These are phyloP conservation scores for Drosophila ambigua DNA, from an alignment of 1,140 invertebrate species.

Conservation along the genomic window DNA sequence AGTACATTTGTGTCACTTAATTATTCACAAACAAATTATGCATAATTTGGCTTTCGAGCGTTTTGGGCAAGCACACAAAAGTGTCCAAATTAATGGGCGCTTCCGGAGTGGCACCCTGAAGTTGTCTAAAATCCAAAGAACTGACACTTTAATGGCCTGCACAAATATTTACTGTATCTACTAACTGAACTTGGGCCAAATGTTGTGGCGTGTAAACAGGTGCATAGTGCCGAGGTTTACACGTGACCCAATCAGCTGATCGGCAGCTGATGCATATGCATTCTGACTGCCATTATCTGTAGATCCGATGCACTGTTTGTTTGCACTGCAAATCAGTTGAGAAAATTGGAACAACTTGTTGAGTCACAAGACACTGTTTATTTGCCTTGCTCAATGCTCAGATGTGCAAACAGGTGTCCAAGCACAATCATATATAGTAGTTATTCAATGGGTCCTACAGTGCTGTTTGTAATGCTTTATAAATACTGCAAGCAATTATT, in stretches of 20 bases:
- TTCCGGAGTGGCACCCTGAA: constrained; percentile 55
- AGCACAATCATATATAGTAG: constrained; percentile 5
- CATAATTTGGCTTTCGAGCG: constrained; percentile 38
- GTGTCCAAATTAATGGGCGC: constrained; percentile 52
- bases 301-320: constrained; percentile 9
- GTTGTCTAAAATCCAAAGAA: constrained; percentile 22
- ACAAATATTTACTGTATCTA: constrained; percentile 47
- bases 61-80: constrained; percentile 21
- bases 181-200: too few species aligned
- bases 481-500: constrained; percentile 54
- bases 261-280: constrained; percentile 23
- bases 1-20: constrained; percentile 53
- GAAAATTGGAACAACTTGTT: constrained; percentile 16
- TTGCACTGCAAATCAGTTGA: constrained; percentile 1
- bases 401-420: neutral
- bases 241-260: constrained; percentile 51
- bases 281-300: neutral
- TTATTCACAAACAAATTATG: constrained; percentile 72
- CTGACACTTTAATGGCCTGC: constrained; percentile 31
- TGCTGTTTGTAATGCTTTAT: constrained; percentile 36
- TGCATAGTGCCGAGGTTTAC: constrained; percentile 33
- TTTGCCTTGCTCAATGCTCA: constrained; percentile 2
- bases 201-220: neutral
- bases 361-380: constrained; percentile 5
- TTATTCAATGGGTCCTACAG: constrained; percentile 52